Percentiles rank a stretch among this genome's conserved stretches.
These are phyloP conservation scores for Carassius gibelio DNA, from an alignment of 2,113 vertebrate species.

Conservation along the genomic window DNA sequence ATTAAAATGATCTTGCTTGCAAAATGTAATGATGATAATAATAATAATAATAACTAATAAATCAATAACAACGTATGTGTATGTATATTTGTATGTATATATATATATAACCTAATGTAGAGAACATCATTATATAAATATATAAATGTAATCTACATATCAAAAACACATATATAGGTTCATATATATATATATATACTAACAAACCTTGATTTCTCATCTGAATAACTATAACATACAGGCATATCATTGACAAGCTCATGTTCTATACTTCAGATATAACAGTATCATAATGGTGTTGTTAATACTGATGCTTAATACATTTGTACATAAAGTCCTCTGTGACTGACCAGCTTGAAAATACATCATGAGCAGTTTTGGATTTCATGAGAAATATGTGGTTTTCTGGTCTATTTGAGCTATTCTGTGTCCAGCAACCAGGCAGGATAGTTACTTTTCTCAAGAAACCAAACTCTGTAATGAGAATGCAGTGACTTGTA, in stretches of 20 bases:
- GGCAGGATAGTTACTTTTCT: neutral
- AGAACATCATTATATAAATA: no score
- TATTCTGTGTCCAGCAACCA: neutral
- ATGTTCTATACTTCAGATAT: neutral
- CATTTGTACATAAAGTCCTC: neutral
- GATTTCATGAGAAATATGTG: conserved; percentile 22
- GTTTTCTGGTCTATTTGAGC: conserved; percentile 12
- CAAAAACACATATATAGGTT: no score
- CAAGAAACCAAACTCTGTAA: neutral
- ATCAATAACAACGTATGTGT: no score
- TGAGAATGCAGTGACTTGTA: neutral
- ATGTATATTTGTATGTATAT: no score
- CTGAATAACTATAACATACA: neutral
- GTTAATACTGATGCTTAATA: neutral
- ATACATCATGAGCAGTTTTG: neutral
- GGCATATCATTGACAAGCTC: neutral
- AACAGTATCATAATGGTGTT: neutral
- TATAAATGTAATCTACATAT: no score
- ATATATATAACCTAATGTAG: no score
- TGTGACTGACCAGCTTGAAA: conserved; percentile 8
- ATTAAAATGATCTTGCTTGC: no score
- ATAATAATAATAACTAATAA: no score
- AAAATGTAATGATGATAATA: no score
- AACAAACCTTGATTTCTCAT: no score
- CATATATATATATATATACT: no score